Conservation (phyloP, 2,113 vertebrate genomes). For the Eleginops maclovinus region DNA sequence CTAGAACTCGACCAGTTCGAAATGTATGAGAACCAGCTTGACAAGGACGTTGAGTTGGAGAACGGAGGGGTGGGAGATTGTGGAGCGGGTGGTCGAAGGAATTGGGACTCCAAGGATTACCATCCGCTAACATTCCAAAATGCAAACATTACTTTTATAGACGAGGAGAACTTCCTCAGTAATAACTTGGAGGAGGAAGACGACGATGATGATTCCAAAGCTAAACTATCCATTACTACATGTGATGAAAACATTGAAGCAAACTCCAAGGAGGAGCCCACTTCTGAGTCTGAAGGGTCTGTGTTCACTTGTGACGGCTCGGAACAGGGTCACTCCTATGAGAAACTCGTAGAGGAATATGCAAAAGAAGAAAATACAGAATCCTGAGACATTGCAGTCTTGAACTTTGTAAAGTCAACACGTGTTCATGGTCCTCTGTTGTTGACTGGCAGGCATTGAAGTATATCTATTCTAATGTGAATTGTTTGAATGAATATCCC, state of each 20-base stretch:
- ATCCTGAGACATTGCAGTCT: constrained; percentile 63
- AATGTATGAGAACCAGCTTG: constrained; percentile 90
- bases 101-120: constrained; percentile 90
- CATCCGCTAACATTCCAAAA: constrained; percentile 89
- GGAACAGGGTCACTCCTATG: constrained; percentile 90
- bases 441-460: constrained; percentile 22
- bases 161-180: constrained; percentile 84
- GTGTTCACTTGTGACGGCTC: constrained; percentile 90
- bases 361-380: constrained; percentile 88
- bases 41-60: constrained; percentile 91
- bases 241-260: constrained; percentile 88
- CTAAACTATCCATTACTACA: constrained; percentile 88
- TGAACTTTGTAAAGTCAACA: neutral
- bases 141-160: constrained; percentile 90
- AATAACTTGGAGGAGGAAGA: constrained; percentile 73
- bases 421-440: neutral
- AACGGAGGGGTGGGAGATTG: constrained; percentile 44
- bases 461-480: constrained; percentile 39
- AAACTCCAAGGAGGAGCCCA: constrained; percentile 83
- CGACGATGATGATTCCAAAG: constrained; percentile 81
- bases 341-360: constrained; percentile 93
- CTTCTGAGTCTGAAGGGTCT: constrained; percentile 88
- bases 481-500: constrained; percentile 24
- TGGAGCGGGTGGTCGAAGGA: constrained; percentile 62
- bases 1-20: constrained; percentile 75